phyloP scores from a whole-genome alignment of 2,888 invertebrate genomes.

The Drosophila recens region DNA sequence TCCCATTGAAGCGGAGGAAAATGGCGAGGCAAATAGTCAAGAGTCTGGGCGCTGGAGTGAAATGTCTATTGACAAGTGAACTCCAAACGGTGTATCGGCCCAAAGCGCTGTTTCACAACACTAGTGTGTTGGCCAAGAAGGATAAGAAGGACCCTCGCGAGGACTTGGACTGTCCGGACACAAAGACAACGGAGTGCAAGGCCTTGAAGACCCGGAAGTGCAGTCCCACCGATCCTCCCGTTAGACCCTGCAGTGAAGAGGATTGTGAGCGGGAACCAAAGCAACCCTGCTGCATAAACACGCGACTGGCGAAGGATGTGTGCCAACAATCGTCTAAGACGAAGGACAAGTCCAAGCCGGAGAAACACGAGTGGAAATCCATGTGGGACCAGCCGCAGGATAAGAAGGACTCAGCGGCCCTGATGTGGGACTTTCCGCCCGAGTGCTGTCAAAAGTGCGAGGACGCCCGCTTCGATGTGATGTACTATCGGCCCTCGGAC shows the following conservation, averaged over 20 bases:
- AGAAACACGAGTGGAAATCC: conserved; percentile 20
- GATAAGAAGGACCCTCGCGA: not conserved
- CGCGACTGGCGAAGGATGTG: not conserved
- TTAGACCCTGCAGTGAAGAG: conserved; percentile 21
- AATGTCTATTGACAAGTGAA: not conserved
- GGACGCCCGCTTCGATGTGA: conserved; percentile 52
- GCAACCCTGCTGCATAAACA: conserved; percentile 14
- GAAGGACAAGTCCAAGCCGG: not conserved
- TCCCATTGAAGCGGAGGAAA: not conserved
- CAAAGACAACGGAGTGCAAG: conserved; percentile 2
- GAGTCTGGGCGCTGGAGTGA: not conserved
- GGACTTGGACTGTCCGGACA: not conserved
- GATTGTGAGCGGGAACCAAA: not conserved
- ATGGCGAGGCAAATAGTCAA: conserved; percentile 22
- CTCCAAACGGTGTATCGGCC: not conserved
- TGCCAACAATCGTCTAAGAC: not conserved
- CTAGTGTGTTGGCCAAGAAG: not conserved
- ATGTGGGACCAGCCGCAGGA: conserved; percentile 43
- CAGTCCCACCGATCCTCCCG: conserved; percentile 22
- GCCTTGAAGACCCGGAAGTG: not conserved
- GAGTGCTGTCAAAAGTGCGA: conserved; percentile 52
- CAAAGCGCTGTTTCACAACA: not conserved
- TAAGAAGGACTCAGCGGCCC: fast-evolving
- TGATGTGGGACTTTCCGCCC: conserved; percentile 27
- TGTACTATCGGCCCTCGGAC: conserved; percentile 60